Conservation (phyloP, 2,113 vertebrate species). For the Cisticola juncidis region DNA sequence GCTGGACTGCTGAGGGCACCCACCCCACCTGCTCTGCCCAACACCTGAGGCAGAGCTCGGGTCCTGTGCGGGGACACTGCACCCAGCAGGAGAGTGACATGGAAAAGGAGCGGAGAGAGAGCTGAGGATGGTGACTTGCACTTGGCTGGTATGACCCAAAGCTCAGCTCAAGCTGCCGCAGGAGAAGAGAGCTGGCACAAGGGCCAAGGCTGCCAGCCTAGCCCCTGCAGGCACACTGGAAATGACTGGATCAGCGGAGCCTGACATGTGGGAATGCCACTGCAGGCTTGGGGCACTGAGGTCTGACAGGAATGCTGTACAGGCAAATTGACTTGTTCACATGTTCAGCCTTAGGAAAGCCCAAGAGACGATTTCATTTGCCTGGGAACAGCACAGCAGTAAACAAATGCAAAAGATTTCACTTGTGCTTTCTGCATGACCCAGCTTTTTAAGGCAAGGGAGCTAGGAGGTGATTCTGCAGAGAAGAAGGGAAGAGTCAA, state of each 20-base stretch:
- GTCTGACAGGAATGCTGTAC: background rate
- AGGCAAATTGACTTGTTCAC: background rate
- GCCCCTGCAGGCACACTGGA: fast-evolving
- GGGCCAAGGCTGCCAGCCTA: background rate
- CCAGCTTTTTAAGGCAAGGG: background rate
- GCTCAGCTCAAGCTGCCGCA: background rate
- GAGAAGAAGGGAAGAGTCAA: background rate
- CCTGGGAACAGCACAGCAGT: background rate
- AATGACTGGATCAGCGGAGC: background rate
- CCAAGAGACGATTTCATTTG: background rate
- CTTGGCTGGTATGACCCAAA: background rate
- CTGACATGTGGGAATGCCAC: fast-evolving
- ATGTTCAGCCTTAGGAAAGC: background rate
- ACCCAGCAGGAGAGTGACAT: fast-evolving
- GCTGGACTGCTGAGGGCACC: background rate
- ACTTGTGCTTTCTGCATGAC: background rate
- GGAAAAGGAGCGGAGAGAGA: background rate
- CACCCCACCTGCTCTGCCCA: fast-evolving
- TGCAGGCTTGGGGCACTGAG: background rate
- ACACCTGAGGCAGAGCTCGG: fast-evolving
- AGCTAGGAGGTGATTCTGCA: background rate
- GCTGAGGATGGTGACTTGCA: background rate
- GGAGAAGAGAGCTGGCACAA: background rate
- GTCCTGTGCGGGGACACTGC: fast-evolving
- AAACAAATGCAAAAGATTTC: background rate